Base-by-base conservation (phyloP, 1,140 invertebrate species). In the Cardiocondyla obscurior region DNA sequence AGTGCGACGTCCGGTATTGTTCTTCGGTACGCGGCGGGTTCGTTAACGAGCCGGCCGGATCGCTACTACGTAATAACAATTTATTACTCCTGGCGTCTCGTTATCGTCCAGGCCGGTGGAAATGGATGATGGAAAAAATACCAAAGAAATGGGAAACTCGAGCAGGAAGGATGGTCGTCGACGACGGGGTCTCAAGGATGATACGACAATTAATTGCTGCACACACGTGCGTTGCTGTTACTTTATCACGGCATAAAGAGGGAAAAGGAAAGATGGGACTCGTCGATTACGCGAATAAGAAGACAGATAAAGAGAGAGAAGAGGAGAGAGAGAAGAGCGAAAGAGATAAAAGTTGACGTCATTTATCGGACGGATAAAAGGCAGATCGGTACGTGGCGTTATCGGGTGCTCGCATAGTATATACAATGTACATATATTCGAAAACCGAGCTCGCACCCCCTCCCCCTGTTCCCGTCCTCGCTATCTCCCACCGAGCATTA, bases 301-400 rank as follows among this genome's bases (percentile, higher is more conserved):
- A n/a, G 36, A 28, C 2, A 22, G 25, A 60, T n/a, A 73, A 2
- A 73, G 22, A 14, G 16, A 57, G 16, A 57, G 49, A 57, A 22
- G 14, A 5, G 16, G 19, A 6, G 55, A 7, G 6, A 14, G 44
- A 49, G 8, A 2, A 8, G 19, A 30, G 6, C 33, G 42, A 25
- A 1, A 30, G 25, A 25, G 12, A 28, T n/a, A 79, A 2, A 81
- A 57, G 39, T 55, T 44, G 7, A 6, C n/a, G 28, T 39, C 77
- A 81, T 81, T 81, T 81, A 73, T 81, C 28, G 67, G 14, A 42
- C 19, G 77, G 67, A 60, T 73, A 73, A 58, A 81, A 81, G 64
- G 62, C 12, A 81, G 77, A 73, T 81, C 67, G 67, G 36, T 81
- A 58, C 4, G 19, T 44, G 62, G 64, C 8, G 51, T 72, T 58